Evolutionary conservation across 2,113 vertebrate genomes (phyloP), one percentile per base, ranked within the genome.

Genomic region (Jaculus jaculus): DNA sequence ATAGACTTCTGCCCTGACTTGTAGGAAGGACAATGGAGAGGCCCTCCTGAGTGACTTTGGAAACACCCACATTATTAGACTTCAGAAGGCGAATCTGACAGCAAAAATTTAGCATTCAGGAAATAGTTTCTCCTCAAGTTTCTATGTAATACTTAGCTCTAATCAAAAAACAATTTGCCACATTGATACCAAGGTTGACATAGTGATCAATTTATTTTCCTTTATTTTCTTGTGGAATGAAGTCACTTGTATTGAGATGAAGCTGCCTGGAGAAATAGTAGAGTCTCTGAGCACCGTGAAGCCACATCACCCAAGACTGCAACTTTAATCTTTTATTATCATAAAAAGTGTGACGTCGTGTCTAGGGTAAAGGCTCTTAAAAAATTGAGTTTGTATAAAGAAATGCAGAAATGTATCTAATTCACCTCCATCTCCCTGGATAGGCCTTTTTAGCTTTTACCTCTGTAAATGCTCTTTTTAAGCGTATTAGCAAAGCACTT

Each of bases 371-470:
- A 95, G 86, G 75, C 96, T 96, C 95, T 94, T 93, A 61, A 97
- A 95, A 96, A 92, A 96, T 68, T 84, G 94, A 96, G 95, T 97
- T 97, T 95, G 89, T 92, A 83, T 92, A 37, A 97, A 97, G 91
- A 87, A 96, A 92, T 89, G 84, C 90, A 90, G 87, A 95, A 94
- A 94, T 84, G 71, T 85, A 65, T 88, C 92, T 96, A 10, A 93
- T 97, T 93, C 91, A 37, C 87, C 87, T 80, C 71, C 11, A 1
- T 90, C 87, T 96, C 94, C 93, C 96, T 37, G 68, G 91, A 68
- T 80, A 77, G 89, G 78, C 84, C 54, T 63, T 95, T 60, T 77
- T 71, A 95, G 96, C 94, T 96, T 84, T 93, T 93, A 92, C 60
- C 88, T 95, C 81, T 92, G 80, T 72, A 39, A 89, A 94, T 7